Evolutionary conservation across 2,113 vertebrate species (phyloP), one percentile per base, ranked within the genome.

Genomic region (Mystacornis crossleyi): DNA sequence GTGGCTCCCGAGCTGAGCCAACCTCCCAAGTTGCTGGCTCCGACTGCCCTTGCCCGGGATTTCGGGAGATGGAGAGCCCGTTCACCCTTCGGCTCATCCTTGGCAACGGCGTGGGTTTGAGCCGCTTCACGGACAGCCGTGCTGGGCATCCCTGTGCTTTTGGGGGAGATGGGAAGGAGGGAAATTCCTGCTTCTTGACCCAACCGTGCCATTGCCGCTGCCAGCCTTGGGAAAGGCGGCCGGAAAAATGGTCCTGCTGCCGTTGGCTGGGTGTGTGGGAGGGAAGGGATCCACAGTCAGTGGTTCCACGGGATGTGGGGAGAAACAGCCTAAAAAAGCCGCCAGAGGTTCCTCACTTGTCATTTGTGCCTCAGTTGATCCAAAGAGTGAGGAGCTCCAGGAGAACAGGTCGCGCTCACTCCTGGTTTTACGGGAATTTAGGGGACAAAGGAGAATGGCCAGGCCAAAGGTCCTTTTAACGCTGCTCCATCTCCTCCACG

Each of bases 11-110:
- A 58, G 74, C 73, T 19, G 33, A 87, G 65, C 65, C 86, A 91
- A 81, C 84, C 92, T 93, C 91, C 93, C 90, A 93, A 29, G 77
- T 54, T 75, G 87, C 20, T 93, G 90, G 73, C 65, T 89, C 31
- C 0, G 13, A 7, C 25, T 86, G 14, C 33, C 21, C 26, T 91
- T 71, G 8, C 61, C 65, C 1, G 5, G 18, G 28, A 81, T 64
- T 94, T 82, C 4, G 9, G 83, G 47, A 75, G 62, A 9, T 40
- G 70, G 54, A 57, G 90, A 71, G 73, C 53, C 65, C 54, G 3
- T 29, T 70, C 43, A 14, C 19, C 47, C 72, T 40, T 48, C 50
- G 77, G 62, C 19, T 78, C 55, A 36, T 18, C 73, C 70, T 58
- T 51, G 55, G 18, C 21, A 74, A 74, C 4, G 48, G 40, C 50